phyloP scores from a whole-genome alignment of 1,140 invertebrate genomes.

The Pararge aegeria region DNA sequence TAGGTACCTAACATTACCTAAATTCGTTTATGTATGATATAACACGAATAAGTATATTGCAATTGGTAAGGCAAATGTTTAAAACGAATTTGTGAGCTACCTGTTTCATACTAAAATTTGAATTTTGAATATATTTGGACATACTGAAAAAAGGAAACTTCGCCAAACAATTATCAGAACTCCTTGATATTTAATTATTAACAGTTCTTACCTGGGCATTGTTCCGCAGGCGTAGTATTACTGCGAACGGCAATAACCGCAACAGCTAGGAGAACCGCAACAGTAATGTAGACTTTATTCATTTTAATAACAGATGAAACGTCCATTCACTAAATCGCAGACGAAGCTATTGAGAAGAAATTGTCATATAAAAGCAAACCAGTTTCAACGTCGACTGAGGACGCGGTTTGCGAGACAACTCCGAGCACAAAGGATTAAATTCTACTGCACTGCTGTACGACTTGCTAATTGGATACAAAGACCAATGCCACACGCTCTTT shows the following conservation, averaged over 20 bases:
- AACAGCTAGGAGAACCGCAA: slow-evolving; percentile 25
- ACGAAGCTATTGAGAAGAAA: slow-evolving; percentile 27
- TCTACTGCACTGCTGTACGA: slow-evolving; percentile 4
- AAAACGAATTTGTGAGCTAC: no score
- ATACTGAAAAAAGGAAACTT: no score
- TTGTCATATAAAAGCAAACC: slow-evolving; percentile 18
- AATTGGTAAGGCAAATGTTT: no score
- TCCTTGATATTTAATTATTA: no score
- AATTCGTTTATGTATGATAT: no score
- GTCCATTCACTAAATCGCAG: slow-evolving; percentile 13
- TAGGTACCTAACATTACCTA: no score
- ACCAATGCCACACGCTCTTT: neutral
- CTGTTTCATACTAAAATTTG: no score
- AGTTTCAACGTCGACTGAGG: slow-evolving; percentile 28
- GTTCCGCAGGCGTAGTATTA: slow-evolving; percentile 40
- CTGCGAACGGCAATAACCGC: slow-evolving; percentile 13
- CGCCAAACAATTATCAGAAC: no score
- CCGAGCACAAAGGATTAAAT: slow-evolving; percentile 19
- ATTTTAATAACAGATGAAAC: slow-evolving; percentile 26
- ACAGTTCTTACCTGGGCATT: slow-evolving; percentile 46
- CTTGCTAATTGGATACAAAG: slow-evolving; percentile 30
- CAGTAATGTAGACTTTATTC: slow-evolving; percentile 25
- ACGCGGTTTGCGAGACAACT: slow-evolving; percentile 14
- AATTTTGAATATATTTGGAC: no score
- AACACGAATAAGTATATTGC: no score